Base-by-base conservation (phyloP, 2,797 vertebrate species). In the Enteromius treurensis region DNA sequence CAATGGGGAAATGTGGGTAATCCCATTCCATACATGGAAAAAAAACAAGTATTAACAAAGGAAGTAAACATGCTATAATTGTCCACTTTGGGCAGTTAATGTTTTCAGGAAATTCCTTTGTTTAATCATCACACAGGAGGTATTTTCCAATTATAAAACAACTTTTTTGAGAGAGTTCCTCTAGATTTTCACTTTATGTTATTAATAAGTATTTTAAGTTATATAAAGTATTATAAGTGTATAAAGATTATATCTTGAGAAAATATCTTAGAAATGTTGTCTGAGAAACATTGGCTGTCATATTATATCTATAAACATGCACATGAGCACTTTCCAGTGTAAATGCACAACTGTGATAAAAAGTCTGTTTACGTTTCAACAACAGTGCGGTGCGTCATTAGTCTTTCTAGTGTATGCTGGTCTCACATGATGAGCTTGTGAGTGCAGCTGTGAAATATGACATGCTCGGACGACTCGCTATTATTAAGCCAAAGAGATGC, bases 351-450 rank as follows among this genome's bases (percentile, higher is more conserved):
- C 64, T 34, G 49, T 67, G 51, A 75, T 55, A 29, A 58, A 42
- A 88, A 86, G 86, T 87, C 81, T 81, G 90, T 88, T 90, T 90
- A 79, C 71, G 42, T 81, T 84, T 62, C 67, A 83, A n/a, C 65
- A 71, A 23, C 29, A 62, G 19, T 71, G 15, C 4, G 6, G 51
- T 60, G 64, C 26, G 49, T 51, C 47, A 49, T 70, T 37, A 78
- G 75, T 78, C 53, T 78, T 60, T 70, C 86, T 89, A 79, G 64
- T 77, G 58, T 81, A 82, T 85, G 67, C 29, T 82, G 69, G 82
- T 85, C 15, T 78, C 77, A 60, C 64, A 69, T 26, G 19, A 62
- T 74, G 77, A 82, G 62, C 62, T 69, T 83, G 19, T 60, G 26
- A 77, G 64, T 32, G 49, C 74, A 75, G 51, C 75, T 69, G 29